A percentile compares a stretch with the other conserved stretches of the same genome.
Evolutionary conservation across 2,797 vertebrate species (phyloP).

Genomic region (Coreius guichenoti): DNA sequence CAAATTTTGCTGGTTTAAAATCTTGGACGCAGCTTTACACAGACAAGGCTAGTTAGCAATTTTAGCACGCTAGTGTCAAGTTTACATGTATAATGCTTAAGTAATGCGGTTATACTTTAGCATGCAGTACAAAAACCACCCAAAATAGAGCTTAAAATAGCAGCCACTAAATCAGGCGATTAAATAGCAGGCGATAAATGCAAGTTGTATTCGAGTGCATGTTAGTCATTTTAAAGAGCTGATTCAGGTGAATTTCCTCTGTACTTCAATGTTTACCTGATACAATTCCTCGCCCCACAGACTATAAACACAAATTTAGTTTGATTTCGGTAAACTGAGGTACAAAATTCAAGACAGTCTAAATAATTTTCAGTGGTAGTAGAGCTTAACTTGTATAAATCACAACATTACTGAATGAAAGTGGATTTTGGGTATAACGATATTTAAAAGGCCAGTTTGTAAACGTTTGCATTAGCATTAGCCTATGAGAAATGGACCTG

Average conservation of each 20-base stretch:
- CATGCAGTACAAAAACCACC: neutral
- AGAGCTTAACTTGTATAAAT: neutral
- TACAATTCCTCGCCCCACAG: neutral
- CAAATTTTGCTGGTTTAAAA: too few species aligned
- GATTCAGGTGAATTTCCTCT: neutral
- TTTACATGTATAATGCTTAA: neutral
- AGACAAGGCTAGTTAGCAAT: neutral
- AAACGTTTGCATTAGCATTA: constrained; percentile 28
- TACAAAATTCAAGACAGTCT: neutral
- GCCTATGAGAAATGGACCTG: constrained; percentile 19
- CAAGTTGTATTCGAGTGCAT: neutral
- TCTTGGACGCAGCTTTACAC: too few species aligned
- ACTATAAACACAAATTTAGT: neutral
- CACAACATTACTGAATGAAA: neutral
- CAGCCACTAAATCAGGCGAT: neutral
- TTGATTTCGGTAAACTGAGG: neutral
- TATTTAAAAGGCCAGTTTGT: constrained; percentile 2
- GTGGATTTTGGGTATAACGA: neutral
- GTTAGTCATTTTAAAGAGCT: neutral
- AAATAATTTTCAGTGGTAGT: neutral
- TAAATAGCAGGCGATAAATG: neutral
- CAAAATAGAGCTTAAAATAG: neutral
- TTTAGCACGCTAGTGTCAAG: neutral
- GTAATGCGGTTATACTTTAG: neutral
- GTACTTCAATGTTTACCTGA: neutral